These are phyloP conservation scores for Crenichthys baileyi DNA, from an alignment of 2,797 vertebrate genomes.

Conservation along the genomic window DNA sequence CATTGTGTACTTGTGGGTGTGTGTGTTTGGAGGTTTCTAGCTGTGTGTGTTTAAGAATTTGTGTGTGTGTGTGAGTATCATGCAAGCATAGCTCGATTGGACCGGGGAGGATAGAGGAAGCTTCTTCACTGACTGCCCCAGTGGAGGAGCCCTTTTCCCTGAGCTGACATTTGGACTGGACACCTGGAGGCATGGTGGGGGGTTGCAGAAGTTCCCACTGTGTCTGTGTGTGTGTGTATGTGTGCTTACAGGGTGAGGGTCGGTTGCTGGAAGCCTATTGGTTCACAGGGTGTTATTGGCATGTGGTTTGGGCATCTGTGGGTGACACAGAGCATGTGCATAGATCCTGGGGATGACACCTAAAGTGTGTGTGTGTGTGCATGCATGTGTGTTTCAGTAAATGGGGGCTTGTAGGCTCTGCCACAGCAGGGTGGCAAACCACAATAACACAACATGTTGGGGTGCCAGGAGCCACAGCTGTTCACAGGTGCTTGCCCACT, in stretches of 20 bases:
- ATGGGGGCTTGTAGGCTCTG: conserved; percentile 17
- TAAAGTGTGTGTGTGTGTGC: conserved; percentile 10
- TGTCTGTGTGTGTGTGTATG: conserved; percentile 32
- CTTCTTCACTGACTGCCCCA: conserved; percentile 63
- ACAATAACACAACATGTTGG: conserved; percentile 36
- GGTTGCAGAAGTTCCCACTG: conserved; percentile 53
- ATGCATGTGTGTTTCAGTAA: conserved; percentile 10
- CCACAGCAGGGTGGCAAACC: conserved; percentile 33
- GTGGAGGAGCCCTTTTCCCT: conserved; percentile 70
- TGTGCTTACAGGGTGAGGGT: conserved; percentile 36
- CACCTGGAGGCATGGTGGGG: conserved; percentile 78
- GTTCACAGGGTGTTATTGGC: conserved; percentile 53
- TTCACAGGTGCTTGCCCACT: conserved; percentile 19
- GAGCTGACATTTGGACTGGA: conserved; percentile 80
- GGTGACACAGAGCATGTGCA: conserved; percentile 12
- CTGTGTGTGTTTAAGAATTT: conserved; percentile 5
- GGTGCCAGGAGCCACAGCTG: conserved; percentile 35
- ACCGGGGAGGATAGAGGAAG: conserved; percentile 37
- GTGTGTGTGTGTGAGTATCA: neutral
- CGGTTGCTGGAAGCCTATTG: conserved; percentile 57
- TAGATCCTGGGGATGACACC: conserved; percentile 16
- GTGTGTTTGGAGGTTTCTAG: conserved; percentile 32
- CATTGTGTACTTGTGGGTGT: conserved; percentile 16
- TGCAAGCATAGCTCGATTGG: conserved; percentile 44
- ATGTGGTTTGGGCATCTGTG: conserved; percentile 49